Percentiles rank a stretch among this genome's conserved stretches.
Evolutionary conservation across 2,888 invertebrate species (phyloP).

Genomic region (Eumerus sabulonum): DNA sequence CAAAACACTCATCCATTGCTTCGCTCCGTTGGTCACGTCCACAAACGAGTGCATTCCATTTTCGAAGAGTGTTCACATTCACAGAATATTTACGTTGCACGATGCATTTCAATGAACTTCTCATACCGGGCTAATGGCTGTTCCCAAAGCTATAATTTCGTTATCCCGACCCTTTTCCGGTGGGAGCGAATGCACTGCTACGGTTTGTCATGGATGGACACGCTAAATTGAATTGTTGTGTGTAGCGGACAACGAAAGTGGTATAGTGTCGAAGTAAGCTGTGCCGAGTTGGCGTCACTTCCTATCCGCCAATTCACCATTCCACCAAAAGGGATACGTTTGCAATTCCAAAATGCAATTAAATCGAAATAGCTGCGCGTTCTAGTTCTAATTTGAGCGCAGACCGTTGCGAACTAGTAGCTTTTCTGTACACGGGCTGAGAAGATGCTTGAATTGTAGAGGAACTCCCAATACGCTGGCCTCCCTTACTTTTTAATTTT

Average conservation of each 20-base stretch:
- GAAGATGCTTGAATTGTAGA: slow-evolving; percentile 45
- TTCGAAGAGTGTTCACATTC: slow-evolving; percentile 9
- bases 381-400: slow-evolving; percentile 43
- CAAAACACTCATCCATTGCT: background rate
- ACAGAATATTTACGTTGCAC: slow-evolving; percentile 37
- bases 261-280: background rate
- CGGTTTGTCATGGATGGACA: slow-evolving; percentile 65
- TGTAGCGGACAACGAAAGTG: slow-evolving; percentile 8
- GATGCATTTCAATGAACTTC: slow-evolving; percentile 61
- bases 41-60: background rate
- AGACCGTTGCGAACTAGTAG: slow-evolving; percentile 26
- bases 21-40: background rate
- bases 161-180: slow-evolving; percentile 45
- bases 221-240: slow-evolving; percentile 68
- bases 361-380: slow-evolving; percentile 53
- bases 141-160: slow-evolving; percentile 53
- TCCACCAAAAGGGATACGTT: slow-evolving; percentile 13
- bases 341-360: slow-evolving; percentile 61
- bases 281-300: background rate
- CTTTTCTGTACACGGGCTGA: slow-evolving; percentile 22
- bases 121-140: slow-evolving; percentile 23
- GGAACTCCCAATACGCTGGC: slow-evolving; percentile 31
- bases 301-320: background rate
- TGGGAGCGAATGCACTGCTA: slow-evolving; percentile 39
- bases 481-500: slow-evolving; percentile 50